These are phyloP conservation scores for Dioctria rufipes DNA, from an alignment of 2,888 invertebrate genomes.

Conservation along the genomic window DNA sequence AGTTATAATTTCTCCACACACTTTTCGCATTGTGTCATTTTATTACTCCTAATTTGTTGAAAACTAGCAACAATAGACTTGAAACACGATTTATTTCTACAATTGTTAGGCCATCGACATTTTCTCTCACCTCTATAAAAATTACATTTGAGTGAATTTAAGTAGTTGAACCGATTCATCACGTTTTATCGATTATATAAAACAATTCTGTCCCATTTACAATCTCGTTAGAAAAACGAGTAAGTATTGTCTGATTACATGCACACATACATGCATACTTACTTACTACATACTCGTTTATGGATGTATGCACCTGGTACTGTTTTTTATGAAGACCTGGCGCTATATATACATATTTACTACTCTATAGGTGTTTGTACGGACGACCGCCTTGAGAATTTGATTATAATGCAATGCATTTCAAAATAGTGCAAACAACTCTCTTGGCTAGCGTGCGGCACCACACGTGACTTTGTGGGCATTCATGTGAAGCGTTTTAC, in stretches of 20 bases:
- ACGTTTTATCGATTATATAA: slow-evolving; percentile 21
- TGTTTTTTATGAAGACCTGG: too few relatives aligned
- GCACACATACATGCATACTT: too few relatives aligned
- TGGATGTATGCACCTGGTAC: too few relatives aligned
- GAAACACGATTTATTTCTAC: too few relatives aligned
- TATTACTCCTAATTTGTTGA: too few relatives aligned
- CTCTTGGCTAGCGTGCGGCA: slow-evolving; percentile 13
- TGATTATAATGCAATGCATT: slow-evolving; percentile 14
- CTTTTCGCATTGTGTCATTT: too few relatives aligned
- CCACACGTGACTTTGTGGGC: slow-evolving; percentile 33
- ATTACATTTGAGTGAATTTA: too few relatives aligned
- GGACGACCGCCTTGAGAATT: neutral
- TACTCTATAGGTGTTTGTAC: neutral
- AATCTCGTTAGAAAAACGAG: slow-evolving; percentile 20
- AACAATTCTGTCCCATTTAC: slow-evolving; percentile 25
- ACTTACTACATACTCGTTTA: neutral
- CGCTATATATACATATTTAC: too few relatives aligned
- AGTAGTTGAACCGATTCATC: neutral
- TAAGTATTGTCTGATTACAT: neutral
- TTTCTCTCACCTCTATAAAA: too few relatives aligned
- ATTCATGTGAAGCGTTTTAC: slow-evolving; percentile 33
- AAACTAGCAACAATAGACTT: too few relatives aligned
- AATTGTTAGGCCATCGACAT: too few relatives aligned
- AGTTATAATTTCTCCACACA: too few relatives aligned
- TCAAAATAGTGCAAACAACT: slow-evolving; percentile 35